These are phyloP conservation scores for Orthosia cruda DNA, from an alignment of 2,888 invertebrate genomes.

Conservation along the genomic window DNA sequence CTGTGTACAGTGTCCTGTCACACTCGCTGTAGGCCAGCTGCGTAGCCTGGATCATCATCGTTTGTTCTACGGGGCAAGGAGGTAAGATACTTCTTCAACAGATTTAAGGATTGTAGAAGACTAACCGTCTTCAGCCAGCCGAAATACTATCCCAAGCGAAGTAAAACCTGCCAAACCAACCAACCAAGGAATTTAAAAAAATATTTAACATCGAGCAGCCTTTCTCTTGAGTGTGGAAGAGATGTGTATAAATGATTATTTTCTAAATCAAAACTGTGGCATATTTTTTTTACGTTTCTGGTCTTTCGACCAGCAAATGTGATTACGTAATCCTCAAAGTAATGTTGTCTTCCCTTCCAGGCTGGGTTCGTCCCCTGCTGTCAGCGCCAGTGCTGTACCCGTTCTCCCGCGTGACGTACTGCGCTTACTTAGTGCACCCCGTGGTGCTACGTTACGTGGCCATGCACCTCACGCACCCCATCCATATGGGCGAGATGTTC, in stretches of 20 bases:
- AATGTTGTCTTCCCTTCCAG: constrained; percentile 74
- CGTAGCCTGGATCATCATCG: constrained; percentile 96
- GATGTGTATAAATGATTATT: too few species aligned
- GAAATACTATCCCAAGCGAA: too few species aligned
- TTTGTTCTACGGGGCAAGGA: constrained; percentile 96
- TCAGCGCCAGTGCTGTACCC: constrained; percentile 96
- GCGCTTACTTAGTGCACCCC: constrained; percentile 96
- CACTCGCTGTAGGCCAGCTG: constrained; percentile 96
- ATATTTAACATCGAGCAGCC: too few species aligned
- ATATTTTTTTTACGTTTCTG: too few species aligned
- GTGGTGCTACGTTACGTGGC: constrained; percentile 95
- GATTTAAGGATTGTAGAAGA: not conserved
- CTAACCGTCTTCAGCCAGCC: too few species aligned
- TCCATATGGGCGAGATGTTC: constrained; percentile 95
- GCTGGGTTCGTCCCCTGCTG: constrained; percentile 94
- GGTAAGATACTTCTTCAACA: constrained; percentile 84
- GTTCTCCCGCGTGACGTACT: constrained; percentile 97
- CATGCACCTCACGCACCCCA: constrained; percentile 96
- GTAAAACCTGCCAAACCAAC: too few species aligned
- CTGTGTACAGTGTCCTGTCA: constrained; percentile 95
- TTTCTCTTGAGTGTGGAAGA: too few species aligned
- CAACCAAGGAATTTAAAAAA: too few species aligned
- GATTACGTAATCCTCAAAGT: too few species aligned
- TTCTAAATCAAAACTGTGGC: too few species aligned
- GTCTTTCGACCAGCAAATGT: too few species aligned